Conservation (phyloP, 2,888 invertebrate species). For the Conus canariensis region DNA sequence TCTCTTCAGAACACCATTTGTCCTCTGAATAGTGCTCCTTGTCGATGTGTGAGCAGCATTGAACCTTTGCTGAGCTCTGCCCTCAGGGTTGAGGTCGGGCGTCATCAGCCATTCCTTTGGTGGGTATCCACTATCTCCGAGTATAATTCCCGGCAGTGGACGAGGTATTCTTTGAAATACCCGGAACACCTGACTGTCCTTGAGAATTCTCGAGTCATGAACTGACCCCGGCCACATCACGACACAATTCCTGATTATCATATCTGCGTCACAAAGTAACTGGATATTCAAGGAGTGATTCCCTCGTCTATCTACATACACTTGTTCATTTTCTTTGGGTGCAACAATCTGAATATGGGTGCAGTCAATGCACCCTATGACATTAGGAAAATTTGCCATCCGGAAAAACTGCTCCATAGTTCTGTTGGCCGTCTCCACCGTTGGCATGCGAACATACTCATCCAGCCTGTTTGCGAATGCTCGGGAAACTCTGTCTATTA, state of each 20-base stretch:
- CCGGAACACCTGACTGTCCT: background rate
- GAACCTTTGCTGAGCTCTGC: slow-evolving; percentile 36
- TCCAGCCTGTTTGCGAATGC: slow-evolving; percentile 13
- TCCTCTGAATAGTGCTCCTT: slow-evolving; percentile 28
- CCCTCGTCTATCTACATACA: background rate
- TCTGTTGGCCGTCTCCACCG: background rate
- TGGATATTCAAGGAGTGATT: slow-evolving; percentile 17
- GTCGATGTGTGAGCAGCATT: slow-evolving; percentile 37
- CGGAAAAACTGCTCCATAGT: slow-evolving; percentile 30
- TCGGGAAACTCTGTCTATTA: slow-evolving; percentile 28
- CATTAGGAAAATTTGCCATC: slow-evolving; percentile 40
- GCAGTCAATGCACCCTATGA: slow-evolving; percentile 44
- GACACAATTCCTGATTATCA: background rate
- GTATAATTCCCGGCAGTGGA: slow-evolving; percentile 32
- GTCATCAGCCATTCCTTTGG: slow-evolving; percentile 47
- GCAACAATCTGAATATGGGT: slow-evolving; percentile 31
- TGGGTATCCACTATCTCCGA: slow-evolving; percentile 35
- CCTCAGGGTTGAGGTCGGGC: slow-evolving; percentile 41
- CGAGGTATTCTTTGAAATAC: slow-evolving; percentile 5
- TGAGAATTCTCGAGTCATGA: background rate
- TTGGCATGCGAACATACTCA: slow-evolving; percentile 29
- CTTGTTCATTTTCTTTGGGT: background rate
- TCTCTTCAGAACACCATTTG: slow-evolving; percentile 28
- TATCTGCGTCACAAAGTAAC: slow-evolving; percentile 29
- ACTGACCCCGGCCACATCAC: slow-evolving; percentile 32